Evolutionary conservation across 2,888 invertebrate genomes (phyloP), one percentile per base, ranked within the genome.

Genomic region (Ypsolopha scabrella): DNA sequence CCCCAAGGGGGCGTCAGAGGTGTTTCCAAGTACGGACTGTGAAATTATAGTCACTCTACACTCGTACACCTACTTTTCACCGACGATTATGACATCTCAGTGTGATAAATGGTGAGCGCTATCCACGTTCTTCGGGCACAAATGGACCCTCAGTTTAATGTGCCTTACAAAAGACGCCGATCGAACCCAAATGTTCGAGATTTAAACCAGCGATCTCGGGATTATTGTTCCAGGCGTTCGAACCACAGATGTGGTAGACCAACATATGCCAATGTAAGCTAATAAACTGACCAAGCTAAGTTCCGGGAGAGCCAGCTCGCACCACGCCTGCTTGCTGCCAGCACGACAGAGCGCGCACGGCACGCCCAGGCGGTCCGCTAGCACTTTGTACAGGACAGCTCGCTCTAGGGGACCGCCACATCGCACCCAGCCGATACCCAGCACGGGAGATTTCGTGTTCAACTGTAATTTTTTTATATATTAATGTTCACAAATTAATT

Each of bases 281-380:
- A 24, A n/a, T 6, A 8, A 48, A 54, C 61, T 53, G 10, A 80
- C 83, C 58, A 63, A 62, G 10, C 70, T 68, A 0, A 74, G 53
- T 37, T 83, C 73, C 0, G 90, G 89, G 53, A 91, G 67, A 0
- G 90, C 88, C 24, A 92, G 69, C 65, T 92, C 91, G 58, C 90
- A 88, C 90, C 90, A 92, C 0, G 89, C 83, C 56, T 83, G 80
- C 0, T 88, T 88, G 51, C 88, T 81, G n/a, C 80, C 64, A 1
- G 88, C 77, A 2, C 91, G 83, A 53, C 85, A 80, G 53, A 92
- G 60, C 0, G 90, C 82, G 51, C 89, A 89, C 0, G 92, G 91
- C 54, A 92, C 56, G 0, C 89, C 89, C 24, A 90, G 67, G 43
- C 88, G 81, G 65, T 92, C 92, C 0, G 91, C 90, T 33, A 92